Evolutionary conservation across 2,797 vertebrate species (phyloP).

Genomic region (Acipenser ruthenus): DNA sequence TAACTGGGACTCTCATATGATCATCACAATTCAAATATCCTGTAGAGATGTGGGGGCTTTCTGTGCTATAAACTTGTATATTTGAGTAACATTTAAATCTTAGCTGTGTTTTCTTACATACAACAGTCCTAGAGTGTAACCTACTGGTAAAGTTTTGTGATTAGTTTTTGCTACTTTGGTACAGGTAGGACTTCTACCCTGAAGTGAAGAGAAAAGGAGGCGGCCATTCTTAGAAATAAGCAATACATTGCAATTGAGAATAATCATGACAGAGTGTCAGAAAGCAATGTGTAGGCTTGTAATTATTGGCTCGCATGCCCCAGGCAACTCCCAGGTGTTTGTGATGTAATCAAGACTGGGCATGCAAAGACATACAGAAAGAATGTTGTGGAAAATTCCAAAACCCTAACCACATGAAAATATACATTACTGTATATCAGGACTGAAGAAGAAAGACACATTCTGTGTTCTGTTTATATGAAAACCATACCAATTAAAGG

Average conservation of each 20-base stretch:
- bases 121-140: conserved; percentile 19
- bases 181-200: neutral
- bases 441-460: too few species aligned
- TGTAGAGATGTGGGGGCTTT: too few species aligned
- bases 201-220: conserved; percentile 2
- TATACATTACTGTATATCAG: too few species aligned
- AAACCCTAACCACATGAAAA: conserved; percentile 42
- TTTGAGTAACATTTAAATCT: too few species aligned
- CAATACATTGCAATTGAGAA: conserved; percentile 51
- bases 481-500: too few species aligned
- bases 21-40: too few species aligned
- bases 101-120: neutral
- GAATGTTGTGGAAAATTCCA: conserved; percentile 47
- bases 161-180: neutral
- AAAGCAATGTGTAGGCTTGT: conserved; percentile 68
- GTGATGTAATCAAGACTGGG: conserved; percentile 58
- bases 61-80: too few species aligned
- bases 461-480: too few species aligned
- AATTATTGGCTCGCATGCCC: conserved; percentile 70
- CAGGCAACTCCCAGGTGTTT: conserved; percentile 77
- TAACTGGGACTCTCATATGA: too few species aligned
- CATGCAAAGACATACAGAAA: conserved; percentile 65
- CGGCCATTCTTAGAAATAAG: conserved; percentile 31
- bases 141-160: conserved; percentile 13
- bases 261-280: conserved; percentile 72